Conservation (phyloP, 2,888 invertebrate species). For the Ferdinandea cuprea region DNA sequence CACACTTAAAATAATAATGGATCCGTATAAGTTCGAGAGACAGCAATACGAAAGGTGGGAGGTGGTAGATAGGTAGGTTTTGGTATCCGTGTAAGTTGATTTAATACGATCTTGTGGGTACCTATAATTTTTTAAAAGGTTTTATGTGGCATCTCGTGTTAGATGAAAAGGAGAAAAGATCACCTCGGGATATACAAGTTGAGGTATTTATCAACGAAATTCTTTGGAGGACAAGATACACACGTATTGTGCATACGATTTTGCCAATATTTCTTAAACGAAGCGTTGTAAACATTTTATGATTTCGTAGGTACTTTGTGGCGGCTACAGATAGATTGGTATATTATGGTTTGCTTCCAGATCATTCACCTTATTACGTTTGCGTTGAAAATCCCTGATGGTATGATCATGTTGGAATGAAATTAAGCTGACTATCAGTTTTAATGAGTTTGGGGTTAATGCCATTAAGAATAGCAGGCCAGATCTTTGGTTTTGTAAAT, state of each 20-base stretch:
- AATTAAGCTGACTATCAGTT: no score
- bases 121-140: constrained; percentile 22
- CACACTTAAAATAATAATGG: not conserved
- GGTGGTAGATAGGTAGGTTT: no score
- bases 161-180: constrained; percentile 28
- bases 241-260: not conserved
- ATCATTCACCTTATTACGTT: not conserved
- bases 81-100: constrained; percentile 11
- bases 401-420: no score
- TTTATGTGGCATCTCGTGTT: constrained; percentile 40
- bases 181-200: constrained; percentile 24
- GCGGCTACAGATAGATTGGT: not conserved
- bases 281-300: constrained; percentile 24
- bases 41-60: no score
- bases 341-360: not conserved
- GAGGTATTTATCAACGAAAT: constrained; percentile 31
- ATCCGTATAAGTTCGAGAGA: not conserved
- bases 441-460: no score
- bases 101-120: constrained; percentile 28
- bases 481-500: no score
- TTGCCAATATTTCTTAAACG: not conserved
- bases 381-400: not conserved
- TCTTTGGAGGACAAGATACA: not conserved
- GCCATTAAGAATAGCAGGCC: no score
- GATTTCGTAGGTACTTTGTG: not conserved